Evolutionary conservation across 2,888 invertebrate genomes (phyloP), one percentile per base, ranked within the genome.

Genomic region (Oxystoma pomonae): DNA sequence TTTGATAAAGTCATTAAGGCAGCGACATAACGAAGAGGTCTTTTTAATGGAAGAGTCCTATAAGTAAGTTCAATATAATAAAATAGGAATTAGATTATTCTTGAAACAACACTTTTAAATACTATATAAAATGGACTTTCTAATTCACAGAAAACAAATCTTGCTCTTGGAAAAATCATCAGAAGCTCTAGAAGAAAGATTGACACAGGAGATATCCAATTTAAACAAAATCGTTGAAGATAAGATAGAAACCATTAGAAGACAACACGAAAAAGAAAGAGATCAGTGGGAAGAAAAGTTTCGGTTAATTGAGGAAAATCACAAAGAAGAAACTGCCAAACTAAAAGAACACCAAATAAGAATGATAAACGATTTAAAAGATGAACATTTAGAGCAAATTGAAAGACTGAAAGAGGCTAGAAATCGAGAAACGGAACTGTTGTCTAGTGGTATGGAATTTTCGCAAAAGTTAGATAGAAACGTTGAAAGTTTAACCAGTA

Each of bases 1-100:
- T 35, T 35, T 35, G 76, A 77, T 51, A 74, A 74, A 58, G 71
- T 86, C 12, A 81, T 86, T 86, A 71, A 75, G 73, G 65, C 83
- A 85, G 68, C 82, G 86, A 68, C 86, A 87, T 63, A 82, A 85
- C 53, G 86, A 86, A 68, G 87, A 87, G 75, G 81, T 85, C 51
- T 86, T 86, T 74, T 74, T 87, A 50, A 81, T 86, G 81, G 86
- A 87, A 74, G 85, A 84, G 63, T 86, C 86, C 0, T 87, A 86
- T 68, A 86, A 86, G 86, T 86, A 77, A 70, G 73, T 67, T 60
- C 12, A n/a, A n/a, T n/a, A n/a, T n/a, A n/a, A n/a, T n/a, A n/a
- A n/a, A n/a, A n/a, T n/a, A n/a, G n/a, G n/a, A n/a, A n/a, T n/a
- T n/a, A n/a, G n/a, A n/a, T n/a, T n/a, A n/a, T n/a, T n/a, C n/a